Conservation (phyloP, 2,113 vertebrate species). For the Embiotoca jacksoni region DNA sequence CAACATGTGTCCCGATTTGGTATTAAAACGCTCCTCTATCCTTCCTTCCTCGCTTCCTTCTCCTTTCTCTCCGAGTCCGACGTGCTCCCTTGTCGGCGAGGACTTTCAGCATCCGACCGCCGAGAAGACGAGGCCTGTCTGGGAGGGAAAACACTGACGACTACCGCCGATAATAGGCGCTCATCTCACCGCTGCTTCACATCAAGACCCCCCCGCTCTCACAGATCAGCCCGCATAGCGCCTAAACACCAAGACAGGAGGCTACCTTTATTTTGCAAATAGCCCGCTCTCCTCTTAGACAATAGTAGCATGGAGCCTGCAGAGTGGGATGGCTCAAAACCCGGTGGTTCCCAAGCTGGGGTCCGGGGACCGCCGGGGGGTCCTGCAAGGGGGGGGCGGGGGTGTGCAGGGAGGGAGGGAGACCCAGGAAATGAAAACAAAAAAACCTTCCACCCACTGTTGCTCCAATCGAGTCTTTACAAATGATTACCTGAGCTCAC, state of each 20-base stretch:
- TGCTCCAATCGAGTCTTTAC: neutral
- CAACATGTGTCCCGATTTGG: conserved; percentile 85
- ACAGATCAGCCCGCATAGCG: conserved; percentile 24
- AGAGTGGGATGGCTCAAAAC: conserved; percentile 63
- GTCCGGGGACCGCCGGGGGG: conserved; percentile 58
- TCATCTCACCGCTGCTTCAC: conserved; percentile 20
- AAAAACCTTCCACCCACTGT: neutral
- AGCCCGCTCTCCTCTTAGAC: conserved; percentile 66
- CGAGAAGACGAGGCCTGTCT: conserved; percentile 34
- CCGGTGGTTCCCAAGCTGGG: conserved; percentile 61
- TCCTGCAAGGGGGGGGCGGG: neutral
- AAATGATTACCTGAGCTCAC: neutral
- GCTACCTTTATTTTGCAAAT: conserved; percentile 74
- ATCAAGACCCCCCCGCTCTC: neutral
- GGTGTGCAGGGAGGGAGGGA: neutral
- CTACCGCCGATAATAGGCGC: conserved; percentile 13
- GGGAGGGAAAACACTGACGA: conserved; percentile 3
- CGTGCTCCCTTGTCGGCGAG: conserved; percentile 47
- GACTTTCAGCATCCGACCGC: conserved; percentile 68
- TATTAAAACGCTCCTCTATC: conserved; percentile 65
- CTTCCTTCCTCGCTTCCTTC: conserved; percentile 44
- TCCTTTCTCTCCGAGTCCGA: conserved; percentile 39
- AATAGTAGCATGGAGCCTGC: conserved; percentile 72
- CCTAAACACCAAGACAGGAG: conserved; percentile 25
- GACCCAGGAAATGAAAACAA: conserved; percentile 31